Base-by-base conservation (phyloP, 2,113 vertebrate genomes). In the Meriones unguiculatus region DNA sequence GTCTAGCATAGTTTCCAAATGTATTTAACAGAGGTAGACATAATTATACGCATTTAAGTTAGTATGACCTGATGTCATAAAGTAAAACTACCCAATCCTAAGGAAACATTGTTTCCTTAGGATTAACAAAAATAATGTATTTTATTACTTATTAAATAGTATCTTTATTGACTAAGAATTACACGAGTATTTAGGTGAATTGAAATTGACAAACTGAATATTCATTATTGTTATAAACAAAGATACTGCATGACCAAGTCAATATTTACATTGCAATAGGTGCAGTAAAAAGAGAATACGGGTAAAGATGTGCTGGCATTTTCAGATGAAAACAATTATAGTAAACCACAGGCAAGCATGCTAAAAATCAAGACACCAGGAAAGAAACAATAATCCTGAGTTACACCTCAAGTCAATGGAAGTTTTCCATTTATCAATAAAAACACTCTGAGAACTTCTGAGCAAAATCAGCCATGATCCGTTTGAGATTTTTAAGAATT, bases 401-500 rank as follows among this genome's bases (percentile, higher is more conserved):
- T 5, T 25, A 25, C 65, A 22, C 65, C 22, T 91, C 4, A 67
- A 46, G 69, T 72, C 78, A 87, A 1, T 1, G 20, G 10, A 67
- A 5, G 0, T 54, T 38, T 70, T 94, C 10, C 67, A 52, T 76
- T 93, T 46, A 77, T 25, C 13, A 72, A 35, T 30, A 38, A 88
- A 95, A 80, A 1, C 50, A 57, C 78, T 93, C 64, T 92, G 15
- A 92, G 77, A 69, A 80, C 64, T 91, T 92, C 67, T 90, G 18
- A 90, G 1, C 18, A 85, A 91, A 93, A 18, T 35, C 17, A 54
- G 80, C 2, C 32, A 76, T 70, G 38, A 50, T 91, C n/a, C 8
- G 11, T 15, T 86, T 69, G 80, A 3, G 6, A 72, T 77, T 90
- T 84, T 95, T 87, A 89, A 77, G 10, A 59, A 28, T 80, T 81